Evolutionary conservation across 2,888 invertebrate genomes (phyloP).

Genomic region (Ectobius pallidus): DNA sequence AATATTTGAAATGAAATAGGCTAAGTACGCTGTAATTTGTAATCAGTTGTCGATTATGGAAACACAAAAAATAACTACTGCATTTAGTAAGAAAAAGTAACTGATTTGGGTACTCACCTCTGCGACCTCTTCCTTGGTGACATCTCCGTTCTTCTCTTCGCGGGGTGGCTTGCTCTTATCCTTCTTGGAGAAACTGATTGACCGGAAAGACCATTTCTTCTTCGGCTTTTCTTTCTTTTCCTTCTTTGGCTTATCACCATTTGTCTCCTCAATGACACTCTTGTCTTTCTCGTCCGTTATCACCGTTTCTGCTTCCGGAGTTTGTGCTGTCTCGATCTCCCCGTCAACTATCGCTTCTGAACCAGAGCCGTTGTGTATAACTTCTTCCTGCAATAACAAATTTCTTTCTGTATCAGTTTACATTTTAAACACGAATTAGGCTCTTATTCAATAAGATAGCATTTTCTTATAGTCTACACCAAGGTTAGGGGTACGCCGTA

Average conservation of each 20-base stretch:
- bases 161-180: conserved; percentile 85
- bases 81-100: too few relatives aligned
- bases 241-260: conserved; percentile 48
- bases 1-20: too few relatives aligned
- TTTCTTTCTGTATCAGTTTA: not conserved
- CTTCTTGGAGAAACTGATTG: conserved; percentile 85
- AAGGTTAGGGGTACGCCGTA: too few relatives aligned
- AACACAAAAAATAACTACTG: too few relatives aligned
- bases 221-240: conserved; percentile 62
- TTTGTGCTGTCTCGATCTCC: conserved; percentile 51
- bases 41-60: too few relatives aligned
- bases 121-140: conserved; percentile 59
- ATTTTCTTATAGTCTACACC: too few relatives aligned
- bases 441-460: too few relatives aligned
- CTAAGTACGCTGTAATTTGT: too few relatives aligned
- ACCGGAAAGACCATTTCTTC: conserved; percentile 90
- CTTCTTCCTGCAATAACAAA: conserved; percentile 57
- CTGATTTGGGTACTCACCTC: conserved; percentile 70
- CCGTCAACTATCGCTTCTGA: conserved; percentile 73
- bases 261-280: conserved; percentile 7
- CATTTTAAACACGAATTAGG: too few relatives aligned
- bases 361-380: conserved; percentile 67
- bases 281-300: conserved; percentile 27
- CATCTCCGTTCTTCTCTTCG: conserved; percentile 65
- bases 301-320: conserved; percentile 40